Conservation (phyloP, 2,113 vertebrate genomes). For the Lophura nycthemera region DNA sequence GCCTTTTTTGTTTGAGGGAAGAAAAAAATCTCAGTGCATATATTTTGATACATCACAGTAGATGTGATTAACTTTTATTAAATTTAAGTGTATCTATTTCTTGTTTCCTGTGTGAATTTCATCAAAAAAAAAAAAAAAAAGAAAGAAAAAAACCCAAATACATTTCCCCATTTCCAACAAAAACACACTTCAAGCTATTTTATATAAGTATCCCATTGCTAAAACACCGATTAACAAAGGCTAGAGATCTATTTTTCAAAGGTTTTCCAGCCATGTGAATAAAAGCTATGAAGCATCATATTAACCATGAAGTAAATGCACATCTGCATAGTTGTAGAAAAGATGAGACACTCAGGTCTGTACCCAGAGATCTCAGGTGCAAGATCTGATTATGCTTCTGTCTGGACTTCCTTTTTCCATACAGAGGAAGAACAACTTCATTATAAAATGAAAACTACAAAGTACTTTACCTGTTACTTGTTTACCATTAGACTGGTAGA, state of each 20-base stretch:
- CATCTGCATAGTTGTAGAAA: not conserved
- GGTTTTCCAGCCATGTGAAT: not conserved
- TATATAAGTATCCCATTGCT: rapidly evolving
- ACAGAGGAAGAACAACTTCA: not conserved
- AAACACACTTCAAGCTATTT: not conserved
- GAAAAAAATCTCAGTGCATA: too few relatives aligned
- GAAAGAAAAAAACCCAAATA: not conserved
- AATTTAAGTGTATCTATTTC: not conserved
- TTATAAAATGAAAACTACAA: not conserved
- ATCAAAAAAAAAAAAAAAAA: too few relatives aligned
- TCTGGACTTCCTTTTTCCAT: not conserved
- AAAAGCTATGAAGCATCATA: not conserved
- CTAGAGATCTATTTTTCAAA: not conserved
- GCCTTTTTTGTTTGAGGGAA: too few relatives aligned
- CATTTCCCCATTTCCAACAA: not conserved
- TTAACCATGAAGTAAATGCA: not conserved
- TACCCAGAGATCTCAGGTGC: not conserved
- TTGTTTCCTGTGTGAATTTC: not conserved
- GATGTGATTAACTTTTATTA: not conserved
- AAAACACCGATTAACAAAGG: not conserved
- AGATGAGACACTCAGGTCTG: not conserved
- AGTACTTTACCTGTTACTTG: not conserved
- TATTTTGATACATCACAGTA: too few relatives aligned
- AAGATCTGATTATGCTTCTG: not conserved
- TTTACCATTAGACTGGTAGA: not conserved